Evolutionary conservation across 2,797 vertebrate genomes (phyloP).

Genomic region (Percopsis omiscomaycus): DNA sequence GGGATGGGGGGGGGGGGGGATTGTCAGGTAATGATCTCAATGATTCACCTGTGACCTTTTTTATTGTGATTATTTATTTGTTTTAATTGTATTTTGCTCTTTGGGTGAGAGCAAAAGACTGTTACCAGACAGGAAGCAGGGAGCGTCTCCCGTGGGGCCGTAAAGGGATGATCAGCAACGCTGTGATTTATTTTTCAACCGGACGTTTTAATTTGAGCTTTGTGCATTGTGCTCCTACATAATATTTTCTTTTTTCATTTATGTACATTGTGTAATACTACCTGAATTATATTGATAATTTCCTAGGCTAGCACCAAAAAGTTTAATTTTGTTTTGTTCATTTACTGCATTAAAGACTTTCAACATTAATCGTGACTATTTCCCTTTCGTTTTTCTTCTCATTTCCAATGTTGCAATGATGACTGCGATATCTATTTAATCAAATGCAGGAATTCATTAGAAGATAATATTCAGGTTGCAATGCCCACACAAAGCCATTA

Average conservation of each 20-base stretch:
- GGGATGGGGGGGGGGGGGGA: too few species aligned
- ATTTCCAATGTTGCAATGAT: too few species aligned
- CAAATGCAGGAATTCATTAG: too few species aligned
- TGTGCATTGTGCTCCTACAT: conserved; percentile 67
- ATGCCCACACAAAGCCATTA: too few species aligned
- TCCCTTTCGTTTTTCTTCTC: too few species aligned
- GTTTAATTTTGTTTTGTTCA: conserved; percentile 57
- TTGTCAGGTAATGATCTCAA: background rate
- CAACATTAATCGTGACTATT: conserved; percentile 39
- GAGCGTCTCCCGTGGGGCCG: conserved; percentile 55
- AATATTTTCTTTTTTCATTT: conserved; percentile 59
- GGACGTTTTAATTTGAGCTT: conserved; percentile 57
- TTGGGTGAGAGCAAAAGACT: conserved; percentile 33
- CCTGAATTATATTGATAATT: conserved; percentile 72
- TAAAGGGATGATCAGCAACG: conserved; percentile 78
- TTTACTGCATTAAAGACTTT: conserved; percentile 80
- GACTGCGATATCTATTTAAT: too few species aligned
- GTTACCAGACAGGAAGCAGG: conserved; percentile 36
- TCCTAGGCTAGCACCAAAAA: conserved; percentile 79
- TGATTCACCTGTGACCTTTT: conserved; percentile 43
- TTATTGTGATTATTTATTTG: conserved; percentile 78
- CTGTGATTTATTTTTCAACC: conserved; percentile 57
- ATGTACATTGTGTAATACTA: conserved; percentile 65
- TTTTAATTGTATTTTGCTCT: conserved; percentile 71
- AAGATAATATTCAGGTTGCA: too few species aligned